Evolutionary conservation across 2,113 vertebrate species (phyloP), one percentile per base, ranked within the genome.

Genomic region (Hemiscyllium ocellatum): DNA sequence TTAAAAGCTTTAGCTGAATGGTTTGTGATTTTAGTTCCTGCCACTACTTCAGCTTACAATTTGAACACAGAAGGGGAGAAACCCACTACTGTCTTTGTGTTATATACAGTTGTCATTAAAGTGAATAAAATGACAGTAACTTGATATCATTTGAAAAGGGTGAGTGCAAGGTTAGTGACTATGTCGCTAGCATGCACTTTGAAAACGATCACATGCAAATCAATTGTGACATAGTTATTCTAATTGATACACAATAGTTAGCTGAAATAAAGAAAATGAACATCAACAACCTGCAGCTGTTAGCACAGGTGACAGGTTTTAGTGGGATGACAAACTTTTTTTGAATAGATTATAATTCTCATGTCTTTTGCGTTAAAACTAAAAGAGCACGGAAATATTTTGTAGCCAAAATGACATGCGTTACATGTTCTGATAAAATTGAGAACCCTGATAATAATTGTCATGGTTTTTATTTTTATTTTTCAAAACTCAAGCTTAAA

Each of bases 121-220:
- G n/a, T 94, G n/a, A n/a, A 90, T 90, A 70, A 90, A 70, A 37
- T 90, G 37, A 56, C 65, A 1, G 96, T 95, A 96, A 93, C 72
- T 65, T 76, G 70, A 93, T 96, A 52, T 95, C 29, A 78, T 96
- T 93, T 95, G 72, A 96, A 95, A 95, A 61, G 95, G 56, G 52
- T 95, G 86, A 95, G 42, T 70, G 70, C 70, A 95, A 96, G 96
- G 96, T 76, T 93, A 83, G 29, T 90, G 69, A 96, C 86, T 26
- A 37, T 93, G 96, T 95, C 56, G 70, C 68, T 66, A 80, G 70
- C 50, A 87, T 85, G 37, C 29, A 78, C 76, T 83, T 95, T 93
- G 83, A 85, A 96, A 96, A 96, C 78, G 72, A 96, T 94, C 89
- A 96, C 85, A 42, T 96, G 95, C 69, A 80, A 96, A 90, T 65